Evolutionary conservation across 1,140 invertebrate genomes (phyloP), one percentile per base, ranked within the genome.

Genomic region (Trigoniulus corallinus): DNA sequence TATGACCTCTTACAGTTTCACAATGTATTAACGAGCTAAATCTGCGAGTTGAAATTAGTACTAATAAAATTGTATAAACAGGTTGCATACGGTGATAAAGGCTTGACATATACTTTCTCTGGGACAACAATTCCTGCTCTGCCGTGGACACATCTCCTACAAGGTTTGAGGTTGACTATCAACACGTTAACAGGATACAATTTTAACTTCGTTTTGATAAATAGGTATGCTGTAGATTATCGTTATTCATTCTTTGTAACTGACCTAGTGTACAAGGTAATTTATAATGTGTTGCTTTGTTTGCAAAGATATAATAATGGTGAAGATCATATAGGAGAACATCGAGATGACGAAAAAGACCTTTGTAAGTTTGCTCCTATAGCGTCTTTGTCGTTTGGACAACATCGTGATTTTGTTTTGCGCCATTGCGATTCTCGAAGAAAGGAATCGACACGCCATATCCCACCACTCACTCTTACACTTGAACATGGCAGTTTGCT

Each of bases 151-250:
- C 59, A 65, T 23, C 57, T 71, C 0, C 58, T 82, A 1, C 37
- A 61, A n/a, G 59, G 64, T 3, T 60, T 80, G 12, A 64, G 72
- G 53, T 66, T 78, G 44, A 62, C 71, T 23, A 61, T 81, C 1
- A 56, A 63, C 18, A 56, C 59, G 34, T 56, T 74, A 1, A 74
- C 74, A 25, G 74, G 72, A 22, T 61, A 72, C 52, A 54, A 71
- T 40, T 83, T 76, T 58, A 79, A 83, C 62, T 83, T 83, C 64
- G 79, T 81, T 24, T 63, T 82, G 25, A 68, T 82, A 0, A 82
- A 82, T 59, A 77, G 76, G 79, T 81, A 67, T 56, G 48, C 50
- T 39, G 37, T 39, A 18, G 37, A 39, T 39, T 13, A 39, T 13
- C 18, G 37, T 12, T 13, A 39, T 39, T 39, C 18, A 39, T 18